These are phyloP conservation scores for Rhombomys opimus DNA, from an alignment of 2,113 vertebrate genomes.

Conservation along the genomic window DNA sequence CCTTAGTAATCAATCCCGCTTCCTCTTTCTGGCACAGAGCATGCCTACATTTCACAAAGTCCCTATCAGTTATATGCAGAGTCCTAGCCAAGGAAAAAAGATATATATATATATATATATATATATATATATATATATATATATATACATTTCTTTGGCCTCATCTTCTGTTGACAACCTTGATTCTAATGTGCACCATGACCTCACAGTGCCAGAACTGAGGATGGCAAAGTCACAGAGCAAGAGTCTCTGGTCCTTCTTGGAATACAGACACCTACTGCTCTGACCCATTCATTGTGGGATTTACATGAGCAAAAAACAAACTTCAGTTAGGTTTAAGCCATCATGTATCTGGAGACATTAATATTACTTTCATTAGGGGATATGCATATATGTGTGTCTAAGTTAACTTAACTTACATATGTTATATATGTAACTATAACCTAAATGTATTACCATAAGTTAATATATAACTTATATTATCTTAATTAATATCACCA, in stretches of 20 bases:
- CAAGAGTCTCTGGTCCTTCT: background rate
- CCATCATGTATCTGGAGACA: background rate
- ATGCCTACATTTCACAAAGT: background rate
- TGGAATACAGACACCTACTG: background rate
- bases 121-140: too few species aligned
- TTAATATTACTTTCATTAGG: background rate
- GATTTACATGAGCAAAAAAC: conserved; percentile 31
- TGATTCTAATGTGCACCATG: background rate
- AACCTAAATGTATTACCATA: background rate
- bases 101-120: too few species aligned
- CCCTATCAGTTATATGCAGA: background rate
- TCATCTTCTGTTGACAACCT: background rate
- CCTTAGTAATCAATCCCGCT: background rate
- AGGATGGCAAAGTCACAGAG: background rate
- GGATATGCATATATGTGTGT: background rate
- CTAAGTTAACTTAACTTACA: background rate
- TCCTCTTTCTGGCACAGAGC: background rate
- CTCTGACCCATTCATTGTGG: background rate
- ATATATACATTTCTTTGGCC: background rate
- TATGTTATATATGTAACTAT: background rate
- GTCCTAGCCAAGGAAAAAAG: background rate
- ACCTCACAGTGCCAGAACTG: background rate
- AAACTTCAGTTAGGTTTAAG: background rate
- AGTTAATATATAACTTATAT: background rate
- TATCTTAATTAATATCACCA: background rate